These are phyloP conservation scores for Phlogophora meticulosa DNA, from an alignment of 2,888 invertebrate genomes.

Conservation along the genomic window DNA sequence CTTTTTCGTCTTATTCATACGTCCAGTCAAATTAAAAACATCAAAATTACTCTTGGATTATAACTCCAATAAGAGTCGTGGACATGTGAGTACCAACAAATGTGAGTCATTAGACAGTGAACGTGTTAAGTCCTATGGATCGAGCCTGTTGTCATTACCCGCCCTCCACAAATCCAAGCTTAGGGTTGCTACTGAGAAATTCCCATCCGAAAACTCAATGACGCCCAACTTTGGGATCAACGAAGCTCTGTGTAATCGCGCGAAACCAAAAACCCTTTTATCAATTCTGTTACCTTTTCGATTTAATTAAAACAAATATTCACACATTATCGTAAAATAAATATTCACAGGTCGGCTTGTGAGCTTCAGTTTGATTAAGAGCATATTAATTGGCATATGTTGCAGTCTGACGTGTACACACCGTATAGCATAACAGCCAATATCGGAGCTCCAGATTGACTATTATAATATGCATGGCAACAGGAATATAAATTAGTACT, in stretches of 20 bases:
- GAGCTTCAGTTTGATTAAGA: conserved; percentile 17
- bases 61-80: too few species aligned
- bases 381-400: conserved; percentile 19
- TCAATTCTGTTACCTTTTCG: not conserved
- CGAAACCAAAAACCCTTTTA: not conserved
- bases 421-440: conserved; percentile 5
- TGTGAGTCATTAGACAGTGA: too few species aligned
- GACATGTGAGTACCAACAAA: too few species aligned
- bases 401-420: not conserved
- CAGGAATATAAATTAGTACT: conserved; percentile 24
- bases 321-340: not conserved
- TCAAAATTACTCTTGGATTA: too few species aligned
- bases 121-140: not conserved
- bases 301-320: conserved; percentile 7
- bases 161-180: too few species aligned
- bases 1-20: too few species aligned
- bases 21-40: too few species aligned
- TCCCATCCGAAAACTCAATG: not conserved
- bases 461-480: conserved; percentile 34
- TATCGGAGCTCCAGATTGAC: conserved; percentile 29
- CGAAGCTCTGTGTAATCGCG: too few species aligned
- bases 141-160: not conserved
- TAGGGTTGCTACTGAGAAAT: not conserved
- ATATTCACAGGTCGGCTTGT: conserved; percentile 12
- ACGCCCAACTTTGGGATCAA: not conserved